Conservation (phyloP, 2,888 invertebrate genomes). For the Rambutsinella grinnellia region DNA sequence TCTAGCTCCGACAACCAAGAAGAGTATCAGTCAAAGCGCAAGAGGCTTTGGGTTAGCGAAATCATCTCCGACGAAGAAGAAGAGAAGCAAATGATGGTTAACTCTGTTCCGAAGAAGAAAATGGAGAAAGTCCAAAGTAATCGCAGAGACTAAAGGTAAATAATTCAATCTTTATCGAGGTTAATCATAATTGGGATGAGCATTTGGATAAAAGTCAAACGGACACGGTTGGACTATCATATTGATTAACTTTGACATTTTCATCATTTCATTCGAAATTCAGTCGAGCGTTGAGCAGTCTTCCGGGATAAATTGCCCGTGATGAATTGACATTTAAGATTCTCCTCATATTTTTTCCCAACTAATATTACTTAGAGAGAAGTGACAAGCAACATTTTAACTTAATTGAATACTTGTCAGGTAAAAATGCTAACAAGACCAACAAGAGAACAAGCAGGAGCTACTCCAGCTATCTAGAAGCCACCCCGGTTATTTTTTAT, state of each 20-base stretch:
- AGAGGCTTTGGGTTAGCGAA: constrained; percentile 37
- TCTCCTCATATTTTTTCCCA: too few relatives aligned
- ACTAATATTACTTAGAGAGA: too few relatives aligned
- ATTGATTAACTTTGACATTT: not conserved
- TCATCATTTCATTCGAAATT: not conserved
- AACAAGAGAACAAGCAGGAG: not conserved
- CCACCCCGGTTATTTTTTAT: too few relatives aligned
- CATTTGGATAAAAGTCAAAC: too few relatives aligned
- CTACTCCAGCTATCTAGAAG: constrained; percentile 11
- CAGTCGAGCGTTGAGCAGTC: constrained; percentile 29
- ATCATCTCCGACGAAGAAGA: constrained; percentile 31
- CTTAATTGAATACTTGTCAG: not conserved
- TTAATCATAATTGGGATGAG: too few relatives aligned
- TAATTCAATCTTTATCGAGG: too few relatives aligned
- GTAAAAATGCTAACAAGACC: not conserved
- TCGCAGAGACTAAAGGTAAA: too few relatives aligned
- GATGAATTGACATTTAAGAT: constrained; percentile 66
- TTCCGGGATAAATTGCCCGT: constrained; percentile 64
- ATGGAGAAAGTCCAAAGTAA: not conserved
- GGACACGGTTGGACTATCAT: not conserved
- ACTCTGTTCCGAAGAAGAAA: not conserved
- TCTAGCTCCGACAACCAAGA: constrained; percentile 36
- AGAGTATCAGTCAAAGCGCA: constrained; percentile 16
- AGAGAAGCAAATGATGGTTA: constrained; percentile 13
- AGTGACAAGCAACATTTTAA: not conserved